Evolutionary conservation across 92 coral and sea anemone species (phyloP).

Genomic region (Epizoanthus scotinus): DNA sequence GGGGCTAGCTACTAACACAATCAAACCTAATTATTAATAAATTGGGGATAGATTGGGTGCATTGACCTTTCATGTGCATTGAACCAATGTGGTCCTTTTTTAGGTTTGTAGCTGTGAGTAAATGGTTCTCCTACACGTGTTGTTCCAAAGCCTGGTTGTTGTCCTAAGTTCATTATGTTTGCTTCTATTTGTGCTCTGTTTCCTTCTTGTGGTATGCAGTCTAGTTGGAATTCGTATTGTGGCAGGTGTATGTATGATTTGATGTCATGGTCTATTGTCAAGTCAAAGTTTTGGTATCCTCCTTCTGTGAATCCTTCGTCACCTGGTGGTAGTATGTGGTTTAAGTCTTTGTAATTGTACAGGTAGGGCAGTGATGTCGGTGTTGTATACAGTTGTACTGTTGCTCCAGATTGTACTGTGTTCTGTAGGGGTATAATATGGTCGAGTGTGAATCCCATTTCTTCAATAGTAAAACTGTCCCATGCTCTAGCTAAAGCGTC

Average conservation of each 20-base stretch:
- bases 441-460: background rate
- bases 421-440: conserved; percentile 3
- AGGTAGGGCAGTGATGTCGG: background rate
- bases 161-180: background rate
- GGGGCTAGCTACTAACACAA: no score
- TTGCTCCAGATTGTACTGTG: background rate
- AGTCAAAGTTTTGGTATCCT: background rate
- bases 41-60: no score
- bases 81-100: no score
- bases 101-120: background rate
- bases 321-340: background rate
- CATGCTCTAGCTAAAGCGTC: background rate
- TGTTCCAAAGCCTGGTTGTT: background rate
- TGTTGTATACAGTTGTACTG: background rate
- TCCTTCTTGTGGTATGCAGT: background rate
- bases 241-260: background rate
- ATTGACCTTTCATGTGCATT: no score
- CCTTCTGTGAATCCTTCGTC: background rate
- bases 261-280: background rate
- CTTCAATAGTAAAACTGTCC: background rate
- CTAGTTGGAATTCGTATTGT: background rate
- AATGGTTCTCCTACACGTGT: background rate
- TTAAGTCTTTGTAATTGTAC: background rate
- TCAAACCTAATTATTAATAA: no score
- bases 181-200: background rate